phyloP scores from a whole-genome alignment of 1,140 invertebrate species.

The Drosophila aff. region DNA sequence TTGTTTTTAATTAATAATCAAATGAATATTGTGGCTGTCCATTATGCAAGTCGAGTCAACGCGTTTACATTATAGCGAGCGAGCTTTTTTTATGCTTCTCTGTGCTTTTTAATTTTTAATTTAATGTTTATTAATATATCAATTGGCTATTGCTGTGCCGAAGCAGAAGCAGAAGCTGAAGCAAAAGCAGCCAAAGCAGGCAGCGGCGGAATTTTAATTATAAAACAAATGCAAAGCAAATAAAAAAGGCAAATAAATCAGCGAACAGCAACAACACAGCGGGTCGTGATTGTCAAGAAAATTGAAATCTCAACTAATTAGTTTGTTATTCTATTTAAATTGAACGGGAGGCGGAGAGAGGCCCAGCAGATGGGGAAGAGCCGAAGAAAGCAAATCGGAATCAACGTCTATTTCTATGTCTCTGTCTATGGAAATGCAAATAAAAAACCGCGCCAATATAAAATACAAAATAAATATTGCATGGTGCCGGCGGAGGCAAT shows the following conservation, averaged over 20 bases:
- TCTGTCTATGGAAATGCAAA: conserved; percentile 37
- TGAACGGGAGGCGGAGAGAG: conserved; percentile 3
- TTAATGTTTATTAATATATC: conserved; percentile 60
- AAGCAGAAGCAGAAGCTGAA: conserved; percentile 3
- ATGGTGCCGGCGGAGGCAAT: conserved; percentile 11
- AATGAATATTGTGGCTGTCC: conserved; percentile 38
- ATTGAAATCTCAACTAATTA: conserved; percentile 78
- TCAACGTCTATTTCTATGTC: conserved; percentile 4
- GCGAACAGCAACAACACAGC: conserved; percentile 11
- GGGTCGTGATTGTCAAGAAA: conserved; percentile 51
- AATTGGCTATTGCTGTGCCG: conserved; percentile 28
- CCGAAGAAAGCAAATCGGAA: conserved; percentile 19
- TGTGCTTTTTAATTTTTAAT: conserved; percentile 49
- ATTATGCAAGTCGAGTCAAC: conserved; percentile 48
- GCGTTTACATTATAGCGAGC: conserved; percentile 43
- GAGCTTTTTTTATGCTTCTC: conserved; percentile 30
- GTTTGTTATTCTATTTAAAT: conserved; percentile 82
- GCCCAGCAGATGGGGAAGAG: conserved; percentile 24
- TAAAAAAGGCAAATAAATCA: conserved; percentile 45
- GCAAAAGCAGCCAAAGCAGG: conserved; percentile 2
- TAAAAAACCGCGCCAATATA: conserved; percentile 47
- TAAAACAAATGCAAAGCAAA: conserved; percentile 52
- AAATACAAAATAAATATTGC: conserved; percentile 35
- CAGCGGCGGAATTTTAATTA: conserved; percentile 48
- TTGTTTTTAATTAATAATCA: conserved; percentile 69